Evolutionary conservation across 1,140 invertebrate species (phyloP).

Genomic region (Sitophilus oryzae): DNA sequence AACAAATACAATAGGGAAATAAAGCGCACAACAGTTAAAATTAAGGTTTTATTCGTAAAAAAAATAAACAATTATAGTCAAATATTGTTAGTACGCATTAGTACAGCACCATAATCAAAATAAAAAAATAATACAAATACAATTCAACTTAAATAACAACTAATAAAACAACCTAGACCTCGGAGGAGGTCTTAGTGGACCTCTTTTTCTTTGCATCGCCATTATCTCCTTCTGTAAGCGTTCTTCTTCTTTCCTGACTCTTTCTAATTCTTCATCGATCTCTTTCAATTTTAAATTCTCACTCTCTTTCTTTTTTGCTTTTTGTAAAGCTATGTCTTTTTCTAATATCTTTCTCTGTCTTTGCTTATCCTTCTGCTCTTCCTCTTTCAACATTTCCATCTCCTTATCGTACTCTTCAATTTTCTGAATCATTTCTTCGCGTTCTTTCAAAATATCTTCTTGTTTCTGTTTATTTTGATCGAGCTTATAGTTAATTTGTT

Average conservation of each 20-base stretch:
- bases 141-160: no score
- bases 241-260: constrained; percentile 36
- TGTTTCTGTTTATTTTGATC: constrained; percentile 42
- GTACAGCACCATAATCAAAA: no score
- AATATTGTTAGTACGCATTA: no score
- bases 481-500: constrained; percentile 40
- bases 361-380: constrained; percentile 32
- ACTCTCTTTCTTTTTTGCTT: constrained; percentile 24
- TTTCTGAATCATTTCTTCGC: constrained; percentile 40
- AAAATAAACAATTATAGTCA: no score
- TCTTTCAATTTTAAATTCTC: constrained; percentile 37
- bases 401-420: constrained; percentile 46
- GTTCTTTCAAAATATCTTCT: constrained; percentile 40
- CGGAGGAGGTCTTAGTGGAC: constrained; percentile 23
- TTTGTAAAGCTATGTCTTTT: constrained; percentile 32
- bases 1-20: no score
- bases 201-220: constrained; percentile 36
- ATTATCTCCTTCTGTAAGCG: constrained; percentile 39
- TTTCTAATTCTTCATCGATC: constrained; percentile 37
- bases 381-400: constrained; percentile 40
- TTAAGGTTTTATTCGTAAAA: no score
- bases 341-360: constrained; percentile 34
- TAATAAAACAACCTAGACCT: constrained; percentile 27
- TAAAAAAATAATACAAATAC: no score
- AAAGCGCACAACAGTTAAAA: no score